These are phyloP conservation scores for Lingula anatina DNA, from an alignment of 2,888 invertebrate genomes.

Conservation along the genomic window DNA sequence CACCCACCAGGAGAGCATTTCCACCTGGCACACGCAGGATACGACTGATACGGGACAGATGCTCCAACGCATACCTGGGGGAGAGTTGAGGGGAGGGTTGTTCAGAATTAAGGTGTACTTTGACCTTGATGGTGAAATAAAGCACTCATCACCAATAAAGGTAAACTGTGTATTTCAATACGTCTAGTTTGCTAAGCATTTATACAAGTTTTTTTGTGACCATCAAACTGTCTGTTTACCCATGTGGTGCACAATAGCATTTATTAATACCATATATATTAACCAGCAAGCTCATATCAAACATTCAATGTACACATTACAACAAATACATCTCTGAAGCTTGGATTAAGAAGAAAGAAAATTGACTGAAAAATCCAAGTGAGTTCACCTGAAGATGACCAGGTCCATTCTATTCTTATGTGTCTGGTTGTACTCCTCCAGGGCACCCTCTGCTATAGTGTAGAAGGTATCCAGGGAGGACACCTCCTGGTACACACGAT, in stretches of 20 bases:
- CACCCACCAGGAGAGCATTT: conserved; percentile 74
- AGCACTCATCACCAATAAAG: background rate
- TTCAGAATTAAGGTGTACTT: no score
- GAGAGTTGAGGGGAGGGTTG: no score
- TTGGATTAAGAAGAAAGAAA: background rate
- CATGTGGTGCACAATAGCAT: no score
- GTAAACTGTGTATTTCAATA: background rate
- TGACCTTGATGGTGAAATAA: no score
- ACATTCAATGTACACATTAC: no score
- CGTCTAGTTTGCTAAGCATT: background rate
- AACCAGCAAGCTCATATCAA: no score
- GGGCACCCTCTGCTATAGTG: conserved; percentile 60
- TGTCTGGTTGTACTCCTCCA: conserved; percentile 74
- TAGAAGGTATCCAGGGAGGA: conserved; percentile 65
- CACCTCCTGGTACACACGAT: conserved; percentile 72
- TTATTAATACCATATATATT: no score
- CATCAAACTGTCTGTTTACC: no score
- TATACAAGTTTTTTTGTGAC: no score
- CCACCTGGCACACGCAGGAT: conserved; percentile 73
- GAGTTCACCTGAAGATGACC: conserved; percentile 64
- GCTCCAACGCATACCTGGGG: conserved; percentile 73
- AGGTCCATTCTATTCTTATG: conserved; percentile 79
- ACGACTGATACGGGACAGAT: conserved; percentile 75
- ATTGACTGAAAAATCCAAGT: background rate
- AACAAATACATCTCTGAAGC: no score